These are phyloP conservation scores for Mus spretus DNA, from an alignment of 2,797 vertebrate species.

Conservation along the genomic window DNA sequence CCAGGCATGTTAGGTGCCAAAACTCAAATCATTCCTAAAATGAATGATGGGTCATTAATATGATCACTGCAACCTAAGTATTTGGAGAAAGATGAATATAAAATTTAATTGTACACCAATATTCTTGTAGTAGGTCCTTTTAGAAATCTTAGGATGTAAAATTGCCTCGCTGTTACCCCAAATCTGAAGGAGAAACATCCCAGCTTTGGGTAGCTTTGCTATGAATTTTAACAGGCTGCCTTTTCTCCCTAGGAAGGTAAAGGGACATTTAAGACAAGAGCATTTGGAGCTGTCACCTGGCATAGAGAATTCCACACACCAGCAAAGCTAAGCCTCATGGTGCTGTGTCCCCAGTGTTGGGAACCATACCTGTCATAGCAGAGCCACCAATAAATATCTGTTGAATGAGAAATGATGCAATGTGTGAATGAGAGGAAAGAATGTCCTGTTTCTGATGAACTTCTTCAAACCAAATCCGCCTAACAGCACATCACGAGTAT, in stretches of 20 bases:
- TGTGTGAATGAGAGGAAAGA: background rate
- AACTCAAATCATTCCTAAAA: background rate
- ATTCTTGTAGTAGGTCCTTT: constrained; percentile 1
- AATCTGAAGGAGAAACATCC: background rate
- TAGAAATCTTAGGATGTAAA: constrained; percentile 46
- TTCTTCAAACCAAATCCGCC: background rate
- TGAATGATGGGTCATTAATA: background rate
- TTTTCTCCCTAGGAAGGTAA: background rate
- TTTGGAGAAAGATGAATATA: background rate
- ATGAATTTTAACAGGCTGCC: background rate
- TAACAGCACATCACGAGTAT: background rate
- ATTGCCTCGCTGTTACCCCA: background rate
- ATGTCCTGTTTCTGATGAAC: constrained; percentile 15
- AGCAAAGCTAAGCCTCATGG: background rate
- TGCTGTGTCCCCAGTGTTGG: background rate
- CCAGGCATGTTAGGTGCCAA: background rate
- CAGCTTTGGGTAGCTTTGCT: background rate
- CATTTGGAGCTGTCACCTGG: background rate
- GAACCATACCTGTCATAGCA: background rate
- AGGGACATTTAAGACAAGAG: background rate
- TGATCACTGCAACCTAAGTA: background rate
- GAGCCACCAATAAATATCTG: background rate
- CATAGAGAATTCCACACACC: constrained; percentile 1
- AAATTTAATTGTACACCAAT: background rate
- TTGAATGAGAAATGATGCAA: background rate